These are phyloP conservation scores for Collichthys lucidus DNA, from an alignment of 2,113 vertebrate species.

Conservation along the genomic window DNA sequence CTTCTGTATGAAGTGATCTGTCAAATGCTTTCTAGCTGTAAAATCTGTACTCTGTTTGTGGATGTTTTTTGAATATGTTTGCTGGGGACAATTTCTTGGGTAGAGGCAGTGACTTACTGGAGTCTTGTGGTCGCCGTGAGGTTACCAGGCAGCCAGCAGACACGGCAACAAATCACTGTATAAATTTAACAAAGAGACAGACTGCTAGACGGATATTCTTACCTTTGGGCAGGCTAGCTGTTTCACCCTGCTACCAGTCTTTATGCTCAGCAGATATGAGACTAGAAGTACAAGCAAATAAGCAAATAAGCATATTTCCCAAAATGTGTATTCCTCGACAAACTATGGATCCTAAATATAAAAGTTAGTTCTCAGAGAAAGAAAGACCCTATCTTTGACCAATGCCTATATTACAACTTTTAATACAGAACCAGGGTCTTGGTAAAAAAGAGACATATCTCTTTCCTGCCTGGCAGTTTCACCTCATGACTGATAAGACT, in stretches of 20 bases:
- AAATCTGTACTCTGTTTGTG: neutral
- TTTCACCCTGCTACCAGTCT: neutral
- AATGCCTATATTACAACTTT: neutral
- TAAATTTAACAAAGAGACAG: too few relatives aligned
- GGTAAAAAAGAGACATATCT: too few relatives aligned
- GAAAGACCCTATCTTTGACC: neutral
- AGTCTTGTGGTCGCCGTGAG: too few relatives aligned
- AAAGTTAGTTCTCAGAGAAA: neutral
- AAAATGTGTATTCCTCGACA: neutral
- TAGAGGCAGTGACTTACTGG: too few relatives aligned
- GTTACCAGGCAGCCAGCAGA: too few relatives aligned
- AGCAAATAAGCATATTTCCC: neutral
- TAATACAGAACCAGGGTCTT: neutral
- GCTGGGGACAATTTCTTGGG: too few relatives aligned
- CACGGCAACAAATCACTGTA: too few relatives aligned
- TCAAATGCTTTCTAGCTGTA: too few relatives aligned
- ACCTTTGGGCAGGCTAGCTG: too few relatives aligned
- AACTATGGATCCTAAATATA: neutral
- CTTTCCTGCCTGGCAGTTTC: conserved; percentile 11
- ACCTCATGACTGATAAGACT: conserved; percentile 25
- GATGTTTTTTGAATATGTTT: neutral
- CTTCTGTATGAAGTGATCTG: neutral
- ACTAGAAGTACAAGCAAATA: too few relatives aligned
- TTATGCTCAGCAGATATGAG: neutral
- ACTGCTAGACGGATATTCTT: too few relatives aligned